These are phyloP conservation scores for Tiphia femorata DNA, from an alignment of 2,888 invertebrate species.

Conservation along the genomic window DNA sequence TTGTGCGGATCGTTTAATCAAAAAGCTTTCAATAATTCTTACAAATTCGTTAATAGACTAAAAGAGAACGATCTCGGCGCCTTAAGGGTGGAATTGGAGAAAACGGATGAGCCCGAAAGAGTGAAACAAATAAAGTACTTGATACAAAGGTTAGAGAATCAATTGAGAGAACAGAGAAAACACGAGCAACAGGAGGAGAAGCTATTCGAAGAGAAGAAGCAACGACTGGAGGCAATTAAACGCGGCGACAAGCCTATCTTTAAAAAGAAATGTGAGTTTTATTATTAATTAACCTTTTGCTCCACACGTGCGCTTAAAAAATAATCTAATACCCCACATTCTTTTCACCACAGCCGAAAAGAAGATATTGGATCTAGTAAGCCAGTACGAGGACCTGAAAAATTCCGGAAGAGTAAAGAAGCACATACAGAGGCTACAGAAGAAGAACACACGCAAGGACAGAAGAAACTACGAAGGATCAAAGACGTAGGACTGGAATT, in stretches of 20 bases:
- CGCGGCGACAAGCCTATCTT: conserved; percentile 81
- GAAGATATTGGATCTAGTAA: conserved; percentile 80
- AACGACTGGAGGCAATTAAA: conserved; percentile 73
- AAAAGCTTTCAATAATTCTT: conserved; percentile 81
- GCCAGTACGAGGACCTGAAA: conserved; percentile 86
- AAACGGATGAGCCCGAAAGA: conserved; percentile 75
- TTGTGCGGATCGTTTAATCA: conserved; percentile 85
- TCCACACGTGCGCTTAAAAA: conserved; percentile 8
- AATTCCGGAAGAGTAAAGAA: conserved; percentile 82
- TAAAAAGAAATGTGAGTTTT: conserved; percentile 78
- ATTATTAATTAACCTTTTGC: conserved; percentile 21
- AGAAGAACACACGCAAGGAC: conserved; percentile 74
- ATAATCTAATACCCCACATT: neutral
- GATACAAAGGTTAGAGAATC: conserved; percentile 83
- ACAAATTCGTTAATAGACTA: conserved; percentile 82
- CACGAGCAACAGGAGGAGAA: conserved; percentile 73
- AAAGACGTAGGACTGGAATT: conserved; percentile 11
- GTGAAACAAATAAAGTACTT: conserved; percentile 78
- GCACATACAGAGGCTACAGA: conserved; percentile 84
- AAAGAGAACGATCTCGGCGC: conserved; percentile 78
- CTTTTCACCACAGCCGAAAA: conserved; percentile 78
- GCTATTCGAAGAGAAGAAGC: conserved; percentile 71
- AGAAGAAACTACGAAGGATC: conserved; percentile 35
- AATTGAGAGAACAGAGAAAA: conserved; percentile 77
- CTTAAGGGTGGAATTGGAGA: conserved; percentile 75